These are phyloP conservation scores for Apistogramma diplotaenia DNA, from an alignment of 2,113 vertebrate genomes.

Conservation along the genomic window DNA sequence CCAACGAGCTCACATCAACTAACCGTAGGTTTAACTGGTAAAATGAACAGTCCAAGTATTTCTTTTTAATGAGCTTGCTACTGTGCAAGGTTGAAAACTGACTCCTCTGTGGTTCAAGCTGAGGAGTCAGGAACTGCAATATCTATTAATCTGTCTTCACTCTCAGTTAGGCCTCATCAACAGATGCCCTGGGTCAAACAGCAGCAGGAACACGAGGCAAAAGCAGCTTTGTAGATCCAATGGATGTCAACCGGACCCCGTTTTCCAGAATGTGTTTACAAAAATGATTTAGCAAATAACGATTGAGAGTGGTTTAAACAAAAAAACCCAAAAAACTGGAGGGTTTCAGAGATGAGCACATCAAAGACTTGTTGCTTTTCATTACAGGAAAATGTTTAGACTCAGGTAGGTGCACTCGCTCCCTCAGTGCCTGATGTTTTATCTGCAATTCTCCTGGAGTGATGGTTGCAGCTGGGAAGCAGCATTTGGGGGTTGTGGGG, in stretches of 20 bases:
- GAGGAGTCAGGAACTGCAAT: not conserved
- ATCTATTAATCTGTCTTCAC: not conserved
- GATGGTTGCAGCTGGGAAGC: not conserved
- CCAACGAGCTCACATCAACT: not conserved
- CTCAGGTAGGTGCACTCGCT: not conserved
- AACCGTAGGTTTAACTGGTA: not conserved
- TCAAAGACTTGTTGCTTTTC: not conserved
- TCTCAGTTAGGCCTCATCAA: not conserved
- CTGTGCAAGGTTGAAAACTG: not conserved
- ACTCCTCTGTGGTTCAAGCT: not conserved
- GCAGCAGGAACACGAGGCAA: not conserved
- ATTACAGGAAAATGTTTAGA: not conserved
- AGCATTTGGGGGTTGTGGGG: too few relatives aligned
- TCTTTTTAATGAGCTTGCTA: not conserved
- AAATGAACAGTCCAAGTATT: not conserved
- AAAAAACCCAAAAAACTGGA: too few relatives aligned
- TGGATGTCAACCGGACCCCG: not conserved
- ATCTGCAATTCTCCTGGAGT: not conserved
- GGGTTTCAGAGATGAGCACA: not conserved
- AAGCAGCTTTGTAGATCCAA: not conserved
- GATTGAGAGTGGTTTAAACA: not conserved
- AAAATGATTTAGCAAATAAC: not conserved
- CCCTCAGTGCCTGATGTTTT: not conserved
- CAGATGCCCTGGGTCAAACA: not conserved
- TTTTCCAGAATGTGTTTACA: not conserved